These are phyloP conservation scores for Strigamia transsilvanica DNA, from an alignment of 2,888 invertebrate species.

Conservation along the genomic window DNA sequence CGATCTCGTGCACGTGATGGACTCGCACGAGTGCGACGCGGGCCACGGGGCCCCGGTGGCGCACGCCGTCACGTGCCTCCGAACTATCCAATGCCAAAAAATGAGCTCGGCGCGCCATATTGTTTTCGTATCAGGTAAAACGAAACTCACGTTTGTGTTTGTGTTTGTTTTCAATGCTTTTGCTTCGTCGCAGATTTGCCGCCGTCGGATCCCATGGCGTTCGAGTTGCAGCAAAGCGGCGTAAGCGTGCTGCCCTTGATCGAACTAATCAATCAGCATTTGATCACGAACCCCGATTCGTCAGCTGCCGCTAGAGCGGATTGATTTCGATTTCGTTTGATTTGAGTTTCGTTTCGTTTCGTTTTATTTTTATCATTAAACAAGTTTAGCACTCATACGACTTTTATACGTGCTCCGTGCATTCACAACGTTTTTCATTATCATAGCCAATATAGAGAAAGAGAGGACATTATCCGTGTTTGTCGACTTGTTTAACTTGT, in stretches of 20 bases:
- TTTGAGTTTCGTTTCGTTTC: neutral
- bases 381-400: no score
- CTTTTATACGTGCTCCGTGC: no score
- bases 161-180: no score
- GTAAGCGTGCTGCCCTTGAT: neutral
- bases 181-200: neutral
- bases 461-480: no score
- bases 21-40: neutral
- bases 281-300: neutral
- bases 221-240: neutral
- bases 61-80: neutral
- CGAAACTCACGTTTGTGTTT: no score
- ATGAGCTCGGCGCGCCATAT: neutral
- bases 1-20: neutral
- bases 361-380: no score
- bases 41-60: neutral
- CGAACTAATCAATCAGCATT: neutral
- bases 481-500: no score
- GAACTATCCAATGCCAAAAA: neutral
- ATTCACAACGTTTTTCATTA: no score
- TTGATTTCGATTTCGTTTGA: neutral
- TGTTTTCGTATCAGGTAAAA: slow-evolving; percentile 1
- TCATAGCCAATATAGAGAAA: no score
- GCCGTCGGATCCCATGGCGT: neutral
- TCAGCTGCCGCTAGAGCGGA: neutral